Evolutionary conservation across 2,797 vertebrate species (phyloP), one percentile per base, ranked within the genome.

Genomic region (Columba guinea): DNA sequence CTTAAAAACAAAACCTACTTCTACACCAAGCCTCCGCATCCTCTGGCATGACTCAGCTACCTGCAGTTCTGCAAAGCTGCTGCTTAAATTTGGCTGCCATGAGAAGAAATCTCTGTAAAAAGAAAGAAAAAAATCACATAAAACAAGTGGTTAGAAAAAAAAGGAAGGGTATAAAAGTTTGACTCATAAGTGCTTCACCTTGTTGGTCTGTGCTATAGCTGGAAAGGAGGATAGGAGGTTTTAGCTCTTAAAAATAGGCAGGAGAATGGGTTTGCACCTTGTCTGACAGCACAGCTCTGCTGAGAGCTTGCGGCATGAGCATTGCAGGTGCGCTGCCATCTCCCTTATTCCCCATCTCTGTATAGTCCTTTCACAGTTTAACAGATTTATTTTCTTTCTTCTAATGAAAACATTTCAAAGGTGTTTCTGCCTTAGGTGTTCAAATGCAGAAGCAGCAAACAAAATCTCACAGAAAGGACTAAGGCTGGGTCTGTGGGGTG

Each of bases 221-320:
- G 87, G 83, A 73, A 93, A 84, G 49, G 16, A 59, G 55, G 20
- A 41, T 9, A 15, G 19, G 30, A 67, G 41, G 39, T 74, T 94
- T 84, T 70, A 34, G 35, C 9, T 88, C 22, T 88, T 92, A 87
- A 95, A 87, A 94, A 93, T 55, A 89, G 80, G 7, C 14, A 26
- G 35, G 21, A 60, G 51, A 51, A 32, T 37, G n/a, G 48, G 56
- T 26, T 55, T 52, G 59, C 79, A 26, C 17, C 8, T 15, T n/a
- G 32, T 55, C n/a, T 62, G 69, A 41, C n/a, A 68, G 62, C 53
- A 74, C 13, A 82, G 67, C 51, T 65, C 74, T 89, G 74, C 24
- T 4, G 74, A 56, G 46, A 82, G 77, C 55, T 64, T 69, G 51
- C 28, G 71, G 68, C 30, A 14, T 3, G 5, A 68, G 15, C 2